Evolutionary conservation across 2,888 invertebrate genomes (phyloP).

Genomic region (Sabatieria punctata): DNA sequence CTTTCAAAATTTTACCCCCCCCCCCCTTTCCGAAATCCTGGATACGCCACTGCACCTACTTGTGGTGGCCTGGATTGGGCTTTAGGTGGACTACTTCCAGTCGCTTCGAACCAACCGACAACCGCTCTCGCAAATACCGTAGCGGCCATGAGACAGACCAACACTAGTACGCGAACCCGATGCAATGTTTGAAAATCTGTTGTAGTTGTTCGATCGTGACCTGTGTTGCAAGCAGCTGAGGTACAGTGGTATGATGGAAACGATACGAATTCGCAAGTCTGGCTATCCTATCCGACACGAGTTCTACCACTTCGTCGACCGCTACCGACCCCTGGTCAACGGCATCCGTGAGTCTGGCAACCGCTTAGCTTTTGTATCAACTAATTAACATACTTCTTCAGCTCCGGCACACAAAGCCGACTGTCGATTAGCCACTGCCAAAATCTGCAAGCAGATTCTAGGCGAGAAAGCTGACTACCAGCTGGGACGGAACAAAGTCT

Average conservation of each 20-base stretch:
- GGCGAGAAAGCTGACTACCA: constrained; percentile 82
- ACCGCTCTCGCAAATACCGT: too few species aligned
- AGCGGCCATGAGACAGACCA: too few species aligned
- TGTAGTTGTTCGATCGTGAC: constrained; percentile 80
- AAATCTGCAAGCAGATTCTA: constrained; percentile 74
- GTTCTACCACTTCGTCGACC: constrained; percentile 85
- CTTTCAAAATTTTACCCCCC: too few species aligned
- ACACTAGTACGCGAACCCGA: too few species aligned
- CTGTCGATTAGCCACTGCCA: constrained; percentile 64
- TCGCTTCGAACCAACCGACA: too few species aligned
- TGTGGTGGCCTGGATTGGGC: too few species aligned
- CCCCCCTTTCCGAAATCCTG: too few species aligned
- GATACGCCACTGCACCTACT: too few species aligned
- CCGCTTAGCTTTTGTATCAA: too few species aligned
- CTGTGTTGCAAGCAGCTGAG: constrained; percentile 86
- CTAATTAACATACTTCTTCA: too few species aligned
- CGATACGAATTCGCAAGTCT: constrained; percentile 84
- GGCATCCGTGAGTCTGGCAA: constrained; percentile 42
- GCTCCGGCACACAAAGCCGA: constrained; percentile 45
- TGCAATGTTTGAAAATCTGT: too few species aligned
- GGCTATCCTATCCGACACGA: constrained; percentile 93
- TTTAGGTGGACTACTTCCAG: too few species aligned
- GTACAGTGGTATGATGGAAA: constrained; percentile 99
- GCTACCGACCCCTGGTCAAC: constrained; percentile 79
- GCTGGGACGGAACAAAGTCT: constrained; percentile 91